phyloP scores from a whole-genome alignment of 2,113 vertebrate species.

The Nibea albiflora region DNA sequence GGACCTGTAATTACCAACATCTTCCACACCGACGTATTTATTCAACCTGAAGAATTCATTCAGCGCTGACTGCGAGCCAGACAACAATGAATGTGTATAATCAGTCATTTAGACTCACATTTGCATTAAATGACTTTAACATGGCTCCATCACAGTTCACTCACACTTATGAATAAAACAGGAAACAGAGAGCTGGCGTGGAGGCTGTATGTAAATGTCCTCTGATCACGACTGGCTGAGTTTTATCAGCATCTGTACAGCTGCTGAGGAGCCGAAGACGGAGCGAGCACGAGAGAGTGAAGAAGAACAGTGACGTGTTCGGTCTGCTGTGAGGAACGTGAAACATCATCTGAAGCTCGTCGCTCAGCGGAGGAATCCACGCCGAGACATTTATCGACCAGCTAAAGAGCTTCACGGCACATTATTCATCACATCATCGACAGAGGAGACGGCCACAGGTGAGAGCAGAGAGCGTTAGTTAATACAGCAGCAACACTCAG shows the following conservation, averaged over 20 bases:
- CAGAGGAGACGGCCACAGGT: not conserved
- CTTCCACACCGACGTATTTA: not conserved
- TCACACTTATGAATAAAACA: slow-evolving; percentile 19
- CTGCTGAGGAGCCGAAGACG: not conserved
- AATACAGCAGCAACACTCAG: not conserved
- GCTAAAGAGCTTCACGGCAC: slow-evolving; percentile 19
- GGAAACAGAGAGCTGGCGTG: not conserved
- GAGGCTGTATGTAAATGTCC: not conserved
- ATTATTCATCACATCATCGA: slow-evolving; percentile 47
- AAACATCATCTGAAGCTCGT: slow-evolving; percentile 20
- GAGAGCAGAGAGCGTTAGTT: not conserved
- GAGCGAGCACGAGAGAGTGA: not conserved
- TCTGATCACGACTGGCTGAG: not conserved
- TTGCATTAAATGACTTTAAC: slow-evolving; percentile 14
- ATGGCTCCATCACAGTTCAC: not conserved
- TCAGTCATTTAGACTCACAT: slow-evolving; percentile 14
- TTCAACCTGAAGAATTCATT: slow-evolving; percentile 4
- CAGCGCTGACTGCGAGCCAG: not conserved
- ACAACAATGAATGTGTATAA: not conserved
- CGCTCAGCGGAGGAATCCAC: slow-evolving; percentile 10
- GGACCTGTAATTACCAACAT: not conserved
- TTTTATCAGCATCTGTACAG: not conserved
- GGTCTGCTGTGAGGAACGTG: not conserved
- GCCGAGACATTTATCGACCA: slow-evolving; percentile 32
- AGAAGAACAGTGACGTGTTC: not conserved